Conservation (phyloP, 2,888 invertebrate species). For the Rotaria socialis region DNA sequence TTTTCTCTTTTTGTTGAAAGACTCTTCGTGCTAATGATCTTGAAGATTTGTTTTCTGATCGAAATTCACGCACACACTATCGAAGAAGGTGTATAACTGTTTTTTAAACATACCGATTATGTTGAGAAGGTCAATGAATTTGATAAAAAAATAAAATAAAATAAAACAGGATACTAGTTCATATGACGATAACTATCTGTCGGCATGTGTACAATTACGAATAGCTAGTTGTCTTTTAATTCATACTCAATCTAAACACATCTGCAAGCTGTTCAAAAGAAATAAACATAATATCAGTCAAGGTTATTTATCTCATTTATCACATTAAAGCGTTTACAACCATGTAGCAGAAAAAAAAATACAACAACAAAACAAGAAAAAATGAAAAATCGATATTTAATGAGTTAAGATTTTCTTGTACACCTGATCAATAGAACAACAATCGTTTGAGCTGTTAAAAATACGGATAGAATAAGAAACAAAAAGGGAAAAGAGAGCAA, state of each 20-base stretch:
- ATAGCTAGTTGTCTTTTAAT: not conserved
- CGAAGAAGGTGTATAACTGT: not conserved
- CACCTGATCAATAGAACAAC: not conserved
- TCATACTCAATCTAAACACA: not conserved
- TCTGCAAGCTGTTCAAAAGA: conserved; percentile 12
- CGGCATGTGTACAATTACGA: not conserved
- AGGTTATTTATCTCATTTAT: not conserved
- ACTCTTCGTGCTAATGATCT: not conserved
- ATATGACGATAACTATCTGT: not conserved
- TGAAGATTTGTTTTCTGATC: conserved; percentile 18
- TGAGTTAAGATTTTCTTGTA: not conserved
- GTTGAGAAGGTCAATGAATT: not conserved
- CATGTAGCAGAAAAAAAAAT: not conserved
- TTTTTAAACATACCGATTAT: not conserved
- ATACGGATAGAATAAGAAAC: not conserved
- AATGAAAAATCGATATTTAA: not conserved
- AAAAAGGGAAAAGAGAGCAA: not conserved
- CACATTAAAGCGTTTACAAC: not conserved
- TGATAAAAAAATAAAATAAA: not conserved
- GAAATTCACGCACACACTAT: not conserved
- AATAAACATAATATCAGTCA: not conserved
- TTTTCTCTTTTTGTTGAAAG: not conserved
- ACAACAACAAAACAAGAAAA: not conserved
- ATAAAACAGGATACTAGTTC: not conserved
- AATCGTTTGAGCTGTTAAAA: not conserved